Evolutionary conservation across 2,113 vertebrate genomes (phyloP).

Genomic region (Illadopsis cleaveri): DNA sequence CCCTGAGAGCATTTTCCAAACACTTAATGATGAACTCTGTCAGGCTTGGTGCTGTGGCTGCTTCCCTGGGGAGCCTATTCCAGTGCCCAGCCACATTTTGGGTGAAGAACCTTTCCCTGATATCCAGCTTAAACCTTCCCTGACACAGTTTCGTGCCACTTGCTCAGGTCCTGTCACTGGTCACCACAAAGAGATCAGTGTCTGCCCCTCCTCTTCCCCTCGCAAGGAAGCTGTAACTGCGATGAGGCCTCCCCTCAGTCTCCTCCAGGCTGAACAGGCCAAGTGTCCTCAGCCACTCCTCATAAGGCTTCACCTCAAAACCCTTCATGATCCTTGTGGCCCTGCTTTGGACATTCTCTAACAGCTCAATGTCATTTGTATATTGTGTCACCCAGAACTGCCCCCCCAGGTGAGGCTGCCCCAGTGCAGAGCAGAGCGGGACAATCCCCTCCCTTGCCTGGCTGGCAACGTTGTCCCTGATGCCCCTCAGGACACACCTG

Average conservation of each 20-base stretch:
- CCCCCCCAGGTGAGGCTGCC: fast-evolving
- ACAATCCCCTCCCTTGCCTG: background rate
- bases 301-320: background rate
- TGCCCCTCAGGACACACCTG: fast-evolving
- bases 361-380: background rate
- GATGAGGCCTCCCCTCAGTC: background rate
- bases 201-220: background rate
- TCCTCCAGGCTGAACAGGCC: background rate
- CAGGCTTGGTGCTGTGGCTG: background rate
- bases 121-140: background rate
- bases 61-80: background rate
- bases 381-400: background rate
- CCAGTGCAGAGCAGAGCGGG: background rate
- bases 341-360: background rate
- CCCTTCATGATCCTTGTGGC: fast-evolving
- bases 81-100: background rate
- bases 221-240: fast-evolving
- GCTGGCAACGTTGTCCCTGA: background rate
- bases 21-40: background rate
- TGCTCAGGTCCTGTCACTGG: background rate
- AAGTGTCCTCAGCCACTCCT: background rate
- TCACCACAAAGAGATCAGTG: background rate
- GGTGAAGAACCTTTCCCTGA: background rate
- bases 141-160: background rate
- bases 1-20: background rate